Conservation (phyloP, 2,113 vertebrate genomes). For the Spea bombifrons region DNA sequence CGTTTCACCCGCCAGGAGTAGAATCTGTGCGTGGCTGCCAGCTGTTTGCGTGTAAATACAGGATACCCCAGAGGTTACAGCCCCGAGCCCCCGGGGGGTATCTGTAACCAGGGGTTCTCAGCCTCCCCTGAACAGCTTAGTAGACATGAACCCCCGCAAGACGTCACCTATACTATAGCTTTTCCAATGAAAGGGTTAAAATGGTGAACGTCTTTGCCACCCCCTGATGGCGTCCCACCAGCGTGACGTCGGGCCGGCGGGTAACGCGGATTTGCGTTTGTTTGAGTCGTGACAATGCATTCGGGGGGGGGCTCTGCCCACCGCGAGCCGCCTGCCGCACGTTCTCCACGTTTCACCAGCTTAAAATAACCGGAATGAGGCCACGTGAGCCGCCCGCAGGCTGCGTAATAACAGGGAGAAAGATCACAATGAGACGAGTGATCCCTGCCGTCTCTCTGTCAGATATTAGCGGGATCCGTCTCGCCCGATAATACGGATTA, state of each 20-base stretch:
- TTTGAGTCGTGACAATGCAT: neutral
- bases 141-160: too few species aligned
- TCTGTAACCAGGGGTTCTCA: too few species aligned
- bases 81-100: too few species aligned
- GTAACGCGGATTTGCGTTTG: slow-evolving; percentile 21
- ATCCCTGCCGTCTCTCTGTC: too few species aligned
- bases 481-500: too few species aligned
- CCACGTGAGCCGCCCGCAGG: slow-evolving; percentile 17
- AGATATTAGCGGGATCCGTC: too few species aligned
- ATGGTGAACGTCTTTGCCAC: neutral
- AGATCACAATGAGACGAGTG: neutral
- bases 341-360: slow-evolving; percentile 64
- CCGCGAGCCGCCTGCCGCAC: slow-evolving; percentile 41
- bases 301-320: neutral
- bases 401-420: slow-evolving; percentile 12
- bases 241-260: neutral
- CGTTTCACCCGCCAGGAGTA: too few species aligned
- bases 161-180: too few species aligned
- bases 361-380: slow-evolving; percentile 66
- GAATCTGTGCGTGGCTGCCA: too few species aligned
- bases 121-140: neutral
- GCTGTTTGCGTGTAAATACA: too few species aligned
- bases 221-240: neutral
- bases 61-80: too few species aligned
- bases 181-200: neutral